Conservation (phyloP, 2,113 vertebrate species). For the Burhinus bistriatus region DNA sequence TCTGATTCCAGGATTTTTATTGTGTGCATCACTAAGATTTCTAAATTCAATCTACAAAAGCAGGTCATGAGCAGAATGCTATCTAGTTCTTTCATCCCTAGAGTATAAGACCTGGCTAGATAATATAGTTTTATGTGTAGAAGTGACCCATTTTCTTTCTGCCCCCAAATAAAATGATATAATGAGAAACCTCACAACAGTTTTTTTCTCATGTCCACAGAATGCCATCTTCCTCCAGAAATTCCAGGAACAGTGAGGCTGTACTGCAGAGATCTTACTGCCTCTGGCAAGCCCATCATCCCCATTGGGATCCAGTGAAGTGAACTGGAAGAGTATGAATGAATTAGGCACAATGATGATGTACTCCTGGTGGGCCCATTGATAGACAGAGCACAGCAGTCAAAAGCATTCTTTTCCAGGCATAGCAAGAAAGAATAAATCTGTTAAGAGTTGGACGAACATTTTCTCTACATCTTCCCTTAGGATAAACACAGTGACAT, state of each 20-base stretch:
- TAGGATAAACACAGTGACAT: conserved; percentile 22
- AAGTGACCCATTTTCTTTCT: background rate
- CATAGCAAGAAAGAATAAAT: background rate
- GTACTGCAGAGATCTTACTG: background rate
- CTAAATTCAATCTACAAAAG: background rate
- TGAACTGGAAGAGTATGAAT: conserved; percentile 13
- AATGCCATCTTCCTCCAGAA: background rate
- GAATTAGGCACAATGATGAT: background rate
- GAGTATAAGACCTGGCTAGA: background rate
- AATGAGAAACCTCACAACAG: background rate
- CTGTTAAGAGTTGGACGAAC: background rate
- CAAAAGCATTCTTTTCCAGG: background rate
- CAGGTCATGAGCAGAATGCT: background rate
- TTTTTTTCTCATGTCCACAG: background rate
- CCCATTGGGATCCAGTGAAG: background rate
- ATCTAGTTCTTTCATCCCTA: background rate
- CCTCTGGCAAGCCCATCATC: background rate
- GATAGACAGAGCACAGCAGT: background rate
- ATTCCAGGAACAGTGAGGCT: background rate
- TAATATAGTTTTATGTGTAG: background rate
- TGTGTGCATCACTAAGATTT: background rate
- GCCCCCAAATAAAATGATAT: background rate
- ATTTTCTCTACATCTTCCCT: background rate
- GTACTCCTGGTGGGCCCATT: background rate
- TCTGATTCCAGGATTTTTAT: background rate